Percentiles rank a stretch among this genome's conserved stretches.
These are phyloP conservation scores for Rhynchopsitta pachyrhyncha DNA, from an alignment of 2,113 vertebrate genomes.

Conservation along the genomic window DNA sequence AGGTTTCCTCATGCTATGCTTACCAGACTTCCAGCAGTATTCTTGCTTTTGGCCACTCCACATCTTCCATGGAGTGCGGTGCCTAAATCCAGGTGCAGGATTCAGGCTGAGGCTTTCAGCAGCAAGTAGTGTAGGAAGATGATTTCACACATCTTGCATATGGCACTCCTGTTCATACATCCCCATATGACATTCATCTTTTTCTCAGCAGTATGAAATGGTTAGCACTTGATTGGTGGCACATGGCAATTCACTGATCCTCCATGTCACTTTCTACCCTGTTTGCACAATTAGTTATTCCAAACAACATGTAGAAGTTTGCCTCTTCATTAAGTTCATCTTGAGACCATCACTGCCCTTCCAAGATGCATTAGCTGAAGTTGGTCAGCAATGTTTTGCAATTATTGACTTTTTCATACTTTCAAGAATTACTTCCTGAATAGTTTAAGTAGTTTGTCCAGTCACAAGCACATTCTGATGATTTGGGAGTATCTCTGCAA, in stretches of 20 bases:
- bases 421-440: not conserved
- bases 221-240: conserved; percentile 32
- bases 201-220: conserved; percentile 19
- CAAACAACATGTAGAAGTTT: not conserved
- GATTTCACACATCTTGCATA: conserved; percentile 58
- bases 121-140: conserved; percentile 38
- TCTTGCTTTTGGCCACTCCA: not conserved
- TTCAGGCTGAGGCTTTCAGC: conserved; percentile 31
- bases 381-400: not conserved
- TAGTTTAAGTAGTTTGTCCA: not conserved
- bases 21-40: not conserved
- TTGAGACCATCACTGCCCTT: not conserved
- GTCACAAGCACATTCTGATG: not conserved
- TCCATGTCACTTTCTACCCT: not conserved
- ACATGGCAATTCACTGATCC: not conserved
- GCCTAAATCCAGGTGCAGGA: conserved; percentile 9
- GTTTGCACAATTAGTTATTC: not conserved
- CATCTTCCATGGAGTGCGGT: not conserved
- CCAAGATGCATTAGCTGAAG: not conserved
- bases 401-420: not conserved
- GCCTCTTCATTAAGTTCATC: not conserved
- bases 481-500: not conserved
- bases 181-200: conserved; percentile 28
- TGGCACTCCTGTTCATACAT: conserved; percentile 46
- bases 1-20: not conserved